A percentile compares a stretch with the other conserved stretches of the same genome.
Evolutionary conservation across 2,797 vertebrate species (phyloP).

Genomic region (Pachyuromys duprasi): DNA sequence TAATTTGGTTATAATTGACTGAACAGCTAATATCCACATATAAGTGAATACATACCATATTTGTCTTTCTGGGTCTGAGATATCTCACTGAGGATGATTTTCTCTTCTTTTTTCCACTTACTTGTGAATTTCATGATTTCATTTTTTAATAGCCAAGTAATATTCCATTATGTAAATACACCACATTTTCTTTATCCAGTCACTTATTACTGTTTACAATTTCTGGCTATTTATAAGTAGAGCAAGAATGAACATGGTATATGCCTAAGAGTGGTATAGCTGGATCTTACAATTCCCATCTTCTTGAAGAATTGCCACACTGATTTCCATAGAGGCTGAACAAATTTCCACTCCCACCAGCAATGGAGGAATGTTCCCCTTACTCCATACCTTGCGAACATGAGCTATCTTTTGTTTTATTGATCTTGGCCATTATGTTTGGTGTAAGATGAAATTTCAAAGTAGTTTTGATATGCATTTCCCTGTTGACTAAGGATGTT

Average conservation of each 20-base stretch:
- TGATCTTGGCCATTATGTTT: neutral
- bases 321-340: neutral
- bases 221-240: neutral
- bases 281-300: too few relatives aligned
- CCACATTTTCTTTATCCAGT: neutral
- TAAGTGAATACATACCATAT: neutral
- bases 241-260: neutral
- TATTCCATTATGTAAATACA: neutral
- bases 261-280: neutral
- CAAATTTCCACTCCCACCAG: neutral
- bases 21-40: neutral
- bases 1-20: neutral
- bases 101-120: neutral
- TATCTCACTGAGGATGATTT: neutral
- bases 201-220: neutral
- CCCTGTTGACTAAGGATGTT: neutral
- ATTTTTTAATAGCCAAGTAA: neutral
- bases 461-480: neutral
- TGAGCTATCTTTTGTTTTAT: neutral
- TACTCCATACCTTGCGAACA: neutral
- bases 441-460: neutral
- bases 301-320: neutral
- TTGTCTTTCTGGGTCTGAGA: neutral
- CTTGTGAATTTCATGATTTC: neutral
- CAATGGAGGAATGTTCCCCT: neutral